Evolutionary conservation across 2,888 invertebrate genomes (phyloP), one percentile per base, ranked within the genome.

Genomic region (Ophonus ardosiacus): DNA sequence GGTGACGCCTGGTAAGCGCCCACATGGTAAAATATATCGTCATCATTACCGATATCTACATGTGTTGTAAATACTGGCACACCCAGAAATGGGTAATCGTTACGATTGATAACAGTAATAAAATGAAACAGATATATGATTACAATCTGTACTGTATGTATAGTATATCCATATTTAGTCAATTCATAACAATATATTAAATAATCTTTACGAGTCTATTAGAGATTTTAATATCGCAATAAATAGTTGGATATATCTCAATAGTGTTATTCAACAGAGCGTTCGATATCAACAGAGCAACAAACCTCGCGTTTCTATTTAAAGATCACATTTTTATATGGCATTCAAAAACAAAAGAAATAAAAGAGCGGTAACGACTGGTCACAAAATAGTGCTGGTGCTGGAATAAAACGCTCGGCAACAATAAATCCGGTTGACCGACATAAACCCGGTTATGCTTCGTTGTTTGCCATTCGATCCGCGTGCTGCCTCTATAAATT

Each of bases 261-360:
- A 18, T 31, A 5, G 40, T 17, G 71, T 51, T 74, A 74, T 74
- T 74, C 71, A 74, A 40, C 71, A 74, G 71, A 74, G 17, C 10
- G 43, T 43, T 10, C 21, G 17, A 7, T 51, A 7, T 43, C 21
- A 74, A 24, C 71, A 43, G 43, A 74, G 40, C 71, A 43, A 74
- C 71, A 43, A 74, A 74, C 18, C 40, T 71, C 71, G 43, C 71
- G 71, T 74, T 74, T 15, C 71, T 74, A 74, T 74, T 74, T 74
- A 74, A 74, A 74, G 71, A 74, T 74, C 71, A 74, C 71, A 74
- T 74, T 74, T 68, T 43, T 74, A 74, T 74, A 74, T 43, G 43
- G 43, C 71, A 74, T 74, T 78, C 78, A 78, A 78, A 78, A 78
- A 80, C 80, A 80, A 80, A 80, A 59, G 80, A 80, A 78, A 80